Evolutionary conservation across 2,113 vertebrate species (phyloP).

Genomic region (Echinops telfairi): DNA sequence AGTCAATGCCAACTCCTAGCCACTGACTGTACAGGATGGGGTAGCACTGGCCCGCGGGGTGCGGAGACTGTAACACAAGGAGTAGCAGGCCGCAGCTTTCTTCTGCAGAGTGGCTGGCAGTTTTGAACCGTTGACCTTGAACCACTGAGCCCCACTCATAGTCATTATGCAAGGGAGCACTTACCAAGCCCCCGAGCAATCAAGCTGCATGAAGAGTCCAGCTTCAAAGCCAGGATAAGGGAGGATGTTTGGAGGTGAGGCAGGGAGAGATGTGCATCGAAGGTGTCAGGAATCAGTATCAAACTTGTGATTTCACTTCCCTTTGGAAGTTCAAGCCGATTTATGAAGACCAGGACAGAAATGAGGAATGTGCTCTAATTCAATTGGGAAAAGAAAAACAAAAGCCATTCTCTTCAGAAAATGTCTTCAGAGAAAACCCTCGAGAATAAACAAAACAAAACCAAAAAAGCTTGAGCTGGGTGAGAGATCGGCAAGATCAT

Average conservation of each 20-base stretch:
- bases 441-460: constrained; percentile 36
- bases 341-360: constrained; percentile 49
- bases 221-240: not conserved
- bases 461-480: constrained; percentile 4
- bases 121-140: too few relatives aligned
- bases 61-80: too few relatives aligned
- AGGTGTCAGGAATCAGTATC: not conserved
- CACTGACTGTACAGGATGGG: too few relatives aligned
- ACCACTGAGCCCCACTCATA: too few relatives aligned
- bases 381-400: constrained; percentile 37
- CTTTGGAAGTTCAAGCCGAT: constrained; percentile 13
- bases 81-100: too few relatives aligned
- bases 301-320: constrained; percentile 1
- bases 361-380: constrained; percentile 28
- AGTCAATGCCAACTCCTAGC: too few relatives aligned
- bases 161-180: too few relatives aligned
- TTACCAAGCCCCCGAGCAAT: not conserved
- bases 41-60: too few relatives aligned
- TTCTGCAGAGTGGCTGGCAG: too few relatives aligned
- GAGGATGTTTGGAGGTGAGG: not conserved
- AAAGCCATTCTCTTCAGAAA: constrained; percentile 61
- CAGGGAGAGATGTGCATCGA: not conserved
- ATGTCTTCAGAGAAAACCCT: constrained; percentile 4
- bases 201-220: not conserved
- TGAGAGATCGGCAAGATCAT: constrained; percentile 40